Evolutionary conservation across 1,140 invertebrate species (phyloP).

Genomic region (Zaprionus ghesquierei): DNA sequence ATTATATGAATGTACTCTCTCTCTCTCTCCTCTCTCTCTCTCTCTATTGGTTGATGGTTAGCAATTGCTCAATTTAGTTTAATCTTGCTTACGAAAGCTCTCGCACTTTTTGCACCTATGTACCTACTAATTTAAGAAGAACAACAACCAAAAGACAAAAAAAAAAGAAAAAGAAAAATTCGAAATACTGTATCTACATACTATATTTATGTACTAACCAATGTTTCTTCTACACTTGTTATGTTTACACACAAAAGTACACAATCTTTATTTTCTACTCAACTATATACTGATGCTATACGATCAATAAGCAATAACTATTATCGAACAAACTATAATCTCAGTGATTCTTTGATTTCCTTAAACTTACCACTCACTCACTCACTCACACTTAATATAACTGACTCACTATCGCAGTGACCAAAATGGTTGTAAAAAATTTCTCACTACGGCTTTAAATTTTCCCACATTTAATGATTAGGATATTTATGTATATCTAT

Average conservation of each 20-base stretch:
- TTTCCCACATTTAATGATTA: constrained; percentile 15
- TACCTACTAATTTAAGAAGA: constrained; percentile 73
- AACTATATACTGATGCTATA: constrained; percentile 1
- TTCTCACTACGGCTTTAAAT: constrained; percentile 66
- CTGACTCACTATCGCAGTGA: constrained; percentile 44
- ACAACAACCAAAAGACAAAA: constrained; percentile 14
- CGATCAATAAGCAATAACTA: constrained; percentile 23
- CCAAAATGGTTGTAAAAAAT: constrained; percentile 66
- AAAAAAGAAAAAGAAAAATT: constrained; percentile 18
- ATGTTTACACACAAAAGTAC: constrained; percentile 59
- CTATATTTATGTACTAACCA: constrained; percentile 45
- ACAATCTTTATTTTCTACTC: constrained; percentile 2
- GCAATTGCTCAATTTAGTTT: constrained; percentile 76
- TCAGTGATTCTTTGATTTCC: constrained; percentile 39
- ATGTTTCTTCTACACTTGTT: constrained; percentile 59
- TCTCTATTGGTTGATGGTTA: constrained; percentile 55
- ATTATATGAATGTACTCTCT: constrained; percentile 20
- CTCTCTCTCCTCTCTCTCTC: constrained; percentile 5
- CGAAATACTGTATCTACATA: constrained; percentile 1
- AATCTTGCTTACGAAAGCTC: constrained; percentile 27
- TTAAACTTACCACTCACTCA: constrained; percentile 11
- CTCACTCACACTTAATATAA: background rate
- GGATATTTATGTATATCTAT: constrained; percentile 33
- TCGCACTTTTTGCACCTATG: constrained; percentile 52
- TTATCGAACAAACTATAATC: constrained; percentile 52